phyloP scores from a whole-genome alignment of 2,113 vertebrate genomes.

The Lasiurus cinereus region DNA sequence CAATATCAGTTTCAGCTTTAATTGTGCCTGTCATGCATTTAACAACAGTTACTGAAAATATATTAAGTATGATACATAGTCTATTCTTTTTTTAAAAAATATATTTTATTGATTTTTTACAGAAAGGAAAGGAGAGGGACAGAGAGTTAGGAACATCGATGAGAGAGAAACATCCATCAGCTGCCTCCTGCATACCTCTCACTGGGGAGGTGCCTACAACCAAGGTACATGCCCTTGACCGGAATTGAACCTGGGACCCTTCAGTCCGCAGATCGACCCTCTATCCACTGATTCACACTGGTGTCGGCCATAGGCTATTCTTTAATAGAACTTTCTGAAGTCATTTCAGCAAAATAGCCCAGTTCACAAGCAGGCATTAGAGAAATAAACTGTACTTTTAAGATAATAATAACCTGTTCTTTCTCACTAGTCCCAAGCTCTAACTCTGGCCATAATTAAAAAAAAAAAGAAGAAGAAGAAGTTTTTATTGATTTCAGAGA shows the following conservation, averaged over 20 bases:
- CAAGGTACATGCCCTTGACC: no score
- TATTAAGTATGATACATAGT: neutral
- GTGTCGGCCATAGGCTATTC: neutral
- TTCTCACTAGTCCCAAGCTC: neutral
- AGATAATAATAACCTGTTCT: neutral
- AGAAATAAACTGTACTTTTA: conserved; percentile 2
- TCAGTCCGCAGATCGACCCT: no score
- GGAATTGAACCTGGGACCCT: no score
- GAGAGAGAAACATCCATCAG: no score
- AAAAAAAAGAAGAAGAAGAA: no score
- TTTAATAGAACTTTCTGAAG: conserved; percentile 55
- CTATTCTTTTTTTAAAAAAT: neutral
- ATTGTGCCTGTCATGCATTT: conserved; percentile 25
- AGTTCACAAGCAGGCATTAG: neutral
- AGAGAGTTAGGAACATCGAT: no score
- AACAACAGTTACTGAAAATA: conserved; percentile 43
- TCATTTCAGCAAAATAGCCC: neutral
- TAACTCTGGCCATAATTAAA: neutral
- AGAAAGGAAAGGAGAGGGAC: no score
- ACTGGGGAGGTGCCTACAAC: no score
- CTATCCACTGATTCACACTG: no score
- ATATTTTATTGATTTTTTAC: no score
- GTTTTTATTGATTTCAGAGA: no score
- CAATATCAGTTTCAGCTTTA: conserved; percentile 25
- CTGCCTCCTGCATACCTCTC: no score